Base-by-base conservation (phyloP, 2,888 invertebrate genomes). In the Erpobdella octoculata region DNA sequence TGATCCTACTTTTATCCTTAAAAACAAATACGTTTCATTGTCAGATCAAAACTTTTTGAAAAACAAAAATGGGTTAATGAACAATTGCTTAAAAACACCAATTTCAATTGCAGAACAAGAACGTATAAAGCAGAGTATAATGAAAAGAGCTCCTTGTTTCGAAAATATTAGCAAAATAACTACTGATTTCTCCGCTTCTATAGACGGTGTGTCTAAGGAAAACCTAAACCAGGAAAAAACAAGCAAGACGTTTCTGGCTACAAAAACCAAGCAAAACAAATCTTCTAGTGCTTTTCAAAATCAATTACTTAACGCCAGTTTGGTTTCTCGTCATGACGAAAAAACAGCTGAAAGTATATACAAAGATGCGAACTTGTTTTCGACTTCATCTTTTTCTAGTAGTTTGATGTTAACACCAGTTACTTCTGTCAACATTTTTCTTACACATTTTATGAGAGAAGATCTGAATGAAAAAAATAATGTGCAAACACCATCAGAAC, bases 131-230 rank as follows among this genome's bases (percentile, higher is more conserved):
- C 46, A 69, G 21, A 69, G 46, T 31, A 65, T 74, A 25, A 70
- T 81, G 46, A 79, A 79, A 65, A 75, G 81, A 31, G 80, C 80
- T 71, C 79, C 79, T 6, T 77, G 78, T 37, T 78, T 80, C 59
- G 81, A 80, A 73, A 79, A 81, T 75, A 81, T 81, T 46, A 81
- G 80, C 74, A 76, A 77, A 73, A 74, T 80, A 9, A 76, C 77
- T 0, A 48, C 46, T n/a, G 48, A 70, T 18, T 33, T 58, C 15
- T 33, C 36, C 4, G 5, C 12, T 21, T 25, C 25, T 0, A 15
- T 28, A 18, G 33, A 31, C 28, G 62, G 36, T 25, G 64, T 25
- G 64, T 8, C 35, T 31, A 35, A 2, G 28, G 9, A 28, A 18
- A 33, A 28, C n/a, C 31, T 62, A n/a, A 33, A 28, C n/a, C n/a